Conservation (phyloP, 1,140 invertebrate species). For the Lamellibrachia luymesi region DNA sequence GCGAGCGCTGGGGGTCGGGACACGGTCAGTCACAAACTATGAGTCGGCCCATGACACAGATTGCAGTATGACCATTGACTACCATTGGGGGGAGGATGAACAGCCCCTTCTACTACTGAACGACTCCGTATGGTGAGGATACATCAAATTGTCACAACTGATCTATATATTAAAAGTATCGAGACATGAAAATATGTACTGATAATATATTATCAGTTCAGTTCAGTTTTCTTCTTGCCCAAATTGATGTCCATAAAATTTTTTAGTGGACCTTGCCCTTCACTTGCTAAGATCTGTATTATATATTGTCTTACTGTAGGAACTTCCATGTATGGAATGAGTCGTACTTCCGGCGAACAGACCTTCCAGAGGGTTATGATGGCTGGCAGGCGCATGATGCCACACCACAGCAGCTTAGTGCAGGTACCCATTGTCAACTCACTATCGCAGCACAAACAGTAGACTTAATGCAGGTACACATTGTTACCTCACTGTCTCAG, state of each 20-base stretch:
- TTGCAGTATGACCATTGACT: constrained; percentile 82
- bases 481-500: neutral
- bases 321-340: constrained; percentile 97
- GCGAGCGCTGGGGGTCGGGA: constrained; percentile 77
- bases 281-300: too few species aligned
- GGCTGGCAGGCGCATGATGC: constrained; percentile 94
- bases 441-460: neutral
- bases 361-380: constrained; percentile 72
- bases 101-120: constrained; percentile 73
- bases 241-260: too few species aligned
- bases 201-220: neutral
- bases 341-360: constrained; percentile 85
- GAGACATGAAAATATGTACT: neutral
- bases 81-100: constrained; percentile 79
- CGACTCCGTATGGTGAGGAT: constrained; percentile 77
- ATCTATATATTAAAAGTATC: neutral
- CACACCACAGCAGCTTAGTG: constrained; percentile 82
- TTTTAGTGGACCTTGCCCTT: too few species aligned
- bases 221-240: too few species aligned
- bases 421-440: constrained; percentile 33
- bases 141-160: neutral
- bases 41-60: constrained; percentile 90
- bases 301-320: constrained; percentile 48
- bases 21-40: constrained; percentile 82
- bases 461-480: neutral